Evolutionary conservation across 1,140 invertebrate genomes (phyloP).

Genomic region (Aphidius gifuensis): DNA sequence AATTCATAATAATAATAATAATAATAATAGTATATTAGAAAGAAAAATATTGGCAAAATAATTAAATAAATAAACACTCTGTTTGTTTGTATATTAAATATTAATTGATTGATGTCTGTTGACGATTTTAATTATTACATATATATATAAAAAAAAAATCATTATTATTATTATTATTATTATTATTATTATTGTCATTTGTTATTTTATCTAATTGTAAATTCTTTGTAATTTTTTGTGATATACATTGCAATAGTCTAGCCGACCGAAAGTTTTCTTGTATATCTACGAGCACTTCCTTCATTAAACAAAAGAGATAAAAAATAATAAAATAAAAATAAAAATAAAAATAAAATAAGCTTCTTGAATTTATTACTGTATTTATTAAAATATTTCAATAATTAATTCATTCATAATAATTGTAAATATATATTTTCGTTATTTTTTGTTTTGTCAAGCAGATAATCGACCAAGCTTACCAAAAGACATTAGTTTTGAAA

Average conservation of each 20-base stretch:
- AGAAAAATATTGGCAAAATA: too few species aligned
- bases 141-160: slow-evolving; percentile 25
- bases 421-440: slow-evolving; percentile 11
- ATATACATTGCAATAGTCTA: slow-evolving; percentile 57
- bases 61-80: neutral
- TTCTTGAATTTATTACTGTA: too few species aligned
- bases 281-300: slow-evolving; percentile 46
- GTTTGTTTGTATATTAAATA: slow-evolving; percentile 23
- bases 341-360: slow-evolving; percentile 8
- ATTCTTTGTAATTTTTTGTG: slow-evolving; percentile 57
- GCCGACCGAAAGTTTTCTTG: slow-evolving; percentile 48
- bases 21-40: neutral
- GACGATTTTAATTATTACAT: slow-evolving; percentile 35
- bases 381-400: neutral
- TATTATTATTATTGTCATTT: slow-evolving; percentile 48
- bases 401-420: slow-evolving; percentile 12
- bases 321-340: slow-evolving; percentile 30
- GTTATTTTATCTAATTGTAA: slow-evolving; percentile 54
- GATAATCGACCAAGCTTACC: slow-evolving; percentile 41
- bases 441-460: slow-evolving; percentile 7
- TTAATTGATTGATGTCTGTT: slow-evolving; percentile 40
- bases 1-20: too few species aligned
- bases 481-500: slow-evolving; percentile 49
- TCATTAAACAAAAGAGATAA: slow-evolving; percentile 35
- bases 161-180: neutral